phyloP scores from a whole-genome alignment of 2,113 vertebrate species.

The Bos indicus region DNA sequence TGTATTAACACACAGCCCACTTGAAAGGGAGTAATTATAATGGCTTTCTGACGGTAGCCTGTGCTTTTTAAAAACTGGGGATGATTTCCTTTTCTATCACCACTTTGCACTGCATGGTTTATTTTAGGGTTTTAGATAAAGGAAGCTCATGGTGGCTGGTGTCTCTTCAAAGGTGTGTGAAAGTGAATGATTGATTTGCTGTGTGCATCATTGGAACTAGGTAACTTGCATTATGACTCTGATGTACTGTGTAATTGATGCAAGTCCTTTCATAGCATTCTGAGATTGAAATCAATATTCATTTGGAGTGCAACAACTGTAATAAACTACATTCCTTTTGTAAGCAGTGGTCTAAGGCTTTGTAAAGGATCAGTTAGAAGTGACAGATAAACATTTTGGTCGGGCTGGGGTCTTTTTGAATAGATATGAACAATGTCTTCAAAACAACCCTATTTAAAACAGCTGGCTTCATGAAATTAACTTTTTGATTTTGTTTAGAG shows the following conservation, averaged over 20 bases:
- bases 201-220: constrained; percentile 77
- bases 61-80: constrained; percentile 71
- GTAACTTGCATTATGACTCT: constrained; percentile 81
- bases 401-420: constrained; percentile 59
- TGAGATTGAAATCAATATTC: constrained; percentile 86
- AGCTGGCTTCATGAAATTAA: constrained; percentile 47
- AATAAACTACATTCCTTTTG: constrained; percentile 80
- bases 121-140: constrained; percentile 81
- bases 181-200: constrained; percentile 81
- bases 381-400: constrained; percentile 63
- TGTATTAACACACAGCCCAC: constrained; percentile 80
- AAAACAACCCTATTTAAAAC: constrained; percentile 62
- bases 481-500: constrained; percentile 27
- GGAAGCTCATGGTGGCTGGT: constrained; percentile 71
- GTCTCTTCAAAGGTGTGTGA: constrained; percentile 73
- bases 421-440: constrained; percentile 53
- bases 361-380: constrained; percentile 74
- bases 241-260: constrained; percentile 85
- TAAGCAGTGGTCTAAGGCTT: constrained; percentile 72
- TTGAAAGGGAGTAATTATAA: constrained; percentile 83
- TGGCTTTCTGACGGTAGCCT: constrained; percentile 72
- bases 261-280: constrained; percentile 81
- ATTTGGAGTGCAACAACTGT: constrained; percentile 82
- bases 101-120: constrained; percentile 72
- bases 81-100: constrained; percentile 76